Percentiles rank a stretch among this genome's conserved stretches.
Conservation (phyloP, 2,888 invertebrate genomes). For the Thysanoteuthis rhombus region DNA sequence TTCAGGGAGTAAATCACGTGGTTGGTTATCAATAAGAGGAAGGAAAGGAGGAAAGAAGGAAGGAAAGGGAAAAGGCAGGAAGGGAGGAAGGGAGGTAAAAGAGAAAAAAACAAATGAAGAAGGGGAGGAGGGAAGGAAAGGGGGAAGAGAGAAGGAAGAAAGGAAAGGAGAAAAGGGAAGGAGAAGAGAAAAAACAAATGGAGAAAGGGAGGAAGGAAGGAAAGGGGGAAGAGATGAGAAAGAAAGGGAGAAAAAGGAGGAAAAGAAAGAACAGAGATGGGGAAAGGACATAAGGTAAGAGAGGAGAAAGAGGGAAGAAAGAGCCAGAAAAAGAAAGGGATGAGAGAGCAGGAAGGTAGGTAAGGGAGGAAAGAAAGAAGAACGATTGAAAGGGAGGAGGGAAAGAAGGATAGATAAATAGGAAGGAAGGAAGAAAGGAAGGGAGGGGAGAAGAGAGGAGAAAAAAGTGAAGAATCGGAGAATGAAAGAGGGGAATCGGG, state of each 20-base stretch:
- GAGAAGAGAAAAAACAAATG: too few relatives aligned
- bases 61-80: too few relatives aligned
- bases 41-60: too few relatives aligned
- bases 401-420: neutral
- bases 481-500: neutral
- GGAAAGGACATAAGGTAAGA: neutral
- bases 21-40: neutral
- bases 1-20: neutral
- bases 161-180: too few relatives aligned
- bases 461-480: neutral
- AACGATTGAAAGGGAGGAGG: neutral
- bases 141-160: too few relatives aligned
- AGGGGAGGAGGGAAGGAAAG: too few relatives aligned
- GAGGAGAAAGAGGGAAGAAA: neutral
- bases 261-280: neutral
- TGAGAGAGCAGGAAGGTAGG: neutral
- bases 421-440: neutral
- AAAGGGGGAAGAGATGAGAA: neutral
- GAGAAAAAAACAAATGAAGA: too few relatives aligned
- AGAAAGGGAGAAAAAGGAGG: neutral
- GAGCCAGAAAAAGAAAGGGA: neutral
- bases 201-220: too few relatives aligned
- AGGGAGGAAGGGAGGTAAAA: too few relatives aligned
- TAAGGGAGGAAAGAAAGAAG: neutral
- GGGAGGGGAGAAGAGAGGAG: neutral